phyloP scores from a whole-genome alignment of 2,888 invertebrate genomes.

The Glaucopsyche alexis region DNA sequence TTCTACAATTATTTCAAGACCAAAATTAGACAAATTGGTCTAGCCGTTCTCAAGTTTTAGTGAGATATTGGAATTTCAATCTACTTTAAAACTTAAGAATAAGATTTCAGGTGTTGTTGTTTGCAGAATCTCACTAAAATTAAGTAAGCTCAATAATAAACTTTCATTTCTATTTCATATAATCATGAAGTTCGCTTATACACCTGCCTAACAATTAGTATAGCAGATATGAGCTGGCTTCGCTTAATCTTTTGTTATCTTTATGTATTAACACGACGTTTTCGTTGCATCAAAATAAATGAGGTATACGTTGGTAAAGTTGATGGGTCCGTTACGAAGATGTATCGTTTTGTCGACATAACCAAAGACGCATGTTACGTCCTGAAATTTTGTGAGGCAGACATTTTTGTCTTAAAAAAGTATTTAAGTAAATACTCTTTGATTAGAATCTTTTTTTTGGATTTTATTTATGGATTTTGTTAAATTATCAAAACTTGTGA shows the following conservation, averaged over 20 bases:
- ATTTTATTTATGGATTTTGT: too few relatives aligned
- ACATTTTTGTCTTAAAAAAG: background rate
- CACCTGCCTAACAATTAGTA: background rate
- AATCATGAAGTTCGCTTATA: background rate
- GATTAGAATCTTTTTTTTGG: too few relatives aligned
- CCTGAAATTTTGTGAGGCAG: background rate
- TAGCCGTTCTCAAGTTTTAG: too few relatives aligned
- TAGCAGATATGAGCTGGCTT: background rate
- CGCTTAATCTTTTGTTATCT: background rate
- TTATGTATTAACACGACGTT: conserved; percentile 1
- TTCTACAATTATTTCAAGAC: too few relatives aligned
- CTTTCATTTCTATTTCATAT: background rate
- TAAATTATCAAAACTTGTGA: too few relatives aligned
- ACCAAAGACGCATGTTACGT: conserved; percentile 29
- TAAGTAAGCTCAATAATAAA: too few relatives aligned
- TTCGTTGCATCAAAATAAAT: conserved; percentile 31
- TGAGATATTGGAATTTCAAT: too few relatives aligned
- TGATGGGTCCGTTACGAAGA: conserved; percentile 32
- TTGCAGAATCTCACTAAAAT: too few relatives aligned
- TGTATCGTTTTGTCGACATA: conserved; percentile 32
- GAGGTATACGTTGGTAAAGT: conserved; percentile 29
- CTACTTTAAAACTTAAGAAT: too few relatives aligned
- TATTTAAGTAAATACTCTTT: too few relatives aligned
- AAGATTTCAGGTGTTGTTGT: too few relatives aligned
- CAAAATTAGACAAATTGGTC: too few relatives aligned